Evolutionary conservation across 2,113 vertebrate genomes (phyloP).

Genomic region (Piaya cayana): DNA sequence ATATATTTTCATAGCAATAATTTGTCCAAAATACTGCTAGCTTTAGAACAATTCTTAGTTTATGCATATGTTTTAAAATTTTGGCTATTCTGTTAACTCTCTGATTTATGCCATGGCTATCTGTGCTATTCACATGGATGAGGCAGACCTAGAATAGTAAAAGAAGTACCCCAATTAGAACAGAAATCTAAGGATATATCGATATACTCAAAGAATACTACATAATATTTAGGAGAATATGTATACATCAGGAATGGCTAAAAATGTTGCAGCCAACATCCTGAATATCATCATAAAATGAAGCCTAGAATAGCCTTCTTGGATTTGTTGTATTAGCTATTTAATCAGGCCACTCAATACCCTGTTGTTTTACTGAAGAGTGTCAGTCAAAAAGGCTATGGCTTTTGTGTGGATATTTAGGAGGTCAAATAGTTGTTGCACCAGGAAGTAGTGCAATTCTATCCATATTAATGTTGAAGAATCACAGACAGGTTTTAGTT

Average conservation of each 20-base stretch:
- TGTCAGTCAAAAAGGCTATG: not conserved
- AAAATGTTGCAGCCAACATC: not conserved
- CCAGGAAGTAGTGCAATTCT: not conserved
- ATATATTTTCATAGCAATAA: too few relatives aligned
- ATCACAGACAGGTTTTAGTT: too few relatives aligned
- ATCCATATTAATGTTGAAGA: not conserved
- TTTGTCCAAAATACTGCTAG: not conserved
- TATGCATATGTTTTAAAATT: not conserved
- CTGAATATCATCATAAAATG: not conserved
- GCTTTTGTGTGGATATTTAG: not conserved
- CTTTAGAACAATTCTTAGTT: not conserved
- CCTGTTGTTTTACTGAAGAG: not conserved
- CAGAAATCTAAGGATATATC: not conserved
- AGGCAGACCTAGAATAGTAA: not conserved
- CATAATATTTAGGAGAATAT: not conserved
- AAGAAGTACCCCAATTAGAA: not conserved
- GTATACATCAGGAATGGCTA: not conserved
- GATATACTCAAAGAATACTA: not conserved
- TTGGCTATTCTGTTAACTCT: not conserved
- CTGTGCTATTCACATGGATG: not conserved
- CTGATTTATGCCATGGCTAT: not conserved
- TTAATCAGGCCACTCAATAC: not conserved
- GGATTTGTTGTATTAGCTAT: not conserved
- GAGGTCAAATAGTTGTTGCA: not conserved
- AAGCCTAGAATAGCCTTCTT: not conserved